Evolutionary conservation across 2,113 vertebrate genomes (phyloP).

Genomic region (Psophia crepitans): DNA sequence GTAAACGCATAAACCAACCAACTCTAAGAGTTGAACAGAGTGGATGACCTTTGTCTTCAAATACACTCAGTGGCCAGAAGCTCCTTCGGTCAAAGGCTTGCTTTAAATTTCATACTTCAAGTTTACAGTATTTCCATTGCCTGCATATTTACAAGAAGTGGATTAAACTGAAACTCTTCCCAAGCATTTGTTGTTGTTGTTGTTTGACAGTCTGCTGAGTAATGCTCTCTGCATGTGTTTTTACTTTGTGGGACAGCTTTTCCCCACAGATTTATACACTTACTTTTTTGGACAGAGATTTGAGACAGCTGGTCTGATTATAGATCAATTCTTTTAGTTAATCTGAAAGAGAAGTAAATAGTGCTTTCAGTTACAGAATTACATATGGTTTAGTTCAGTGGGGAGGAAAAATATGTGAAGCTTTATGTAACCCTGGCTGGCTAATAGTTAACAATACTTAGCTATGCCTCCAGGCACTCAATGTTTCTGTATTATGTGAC

Average conservation of each 20-base stretch:
- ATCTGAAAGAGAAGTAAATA: not conserved
- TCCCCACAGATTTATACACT: not conserved
- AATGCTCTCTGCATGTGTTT: not conserved
- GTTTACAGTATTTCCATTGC: not conserved
- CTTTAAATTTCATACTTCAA: not conserved
- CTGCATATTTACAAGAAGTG: not conserved
- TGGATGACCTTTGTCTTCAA: not conserved
- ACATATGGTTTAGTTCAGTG: not conserved
- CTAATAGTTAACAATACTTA: not conserved
- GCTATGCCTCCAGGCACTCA: not conserved
- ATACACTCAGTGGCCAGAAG: not conserved
- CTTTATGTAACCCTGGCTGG: not conserved
- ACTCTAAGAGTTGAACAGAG: not conserved
- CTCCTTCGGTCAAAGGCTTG: not conserved
- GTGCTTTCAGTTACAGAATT: not conserved
- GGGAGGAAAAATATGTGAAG: not conserved
- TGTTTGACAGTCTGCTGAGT: not conserved
- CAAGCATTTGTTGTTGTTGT: not conserved
- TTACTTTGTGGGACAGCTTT: not conserved
- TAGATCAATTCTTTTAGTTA: not conserved
- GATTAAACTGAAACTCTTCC: not conserved
- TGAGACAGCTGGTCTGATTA: not conserved
- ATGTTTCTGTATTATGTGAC: not conserved
- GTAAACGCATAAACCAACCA: not conserved
- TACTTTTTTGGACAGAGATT: not conserved